These are phyloP conservation scores for Apamea crenata DNA, from an alignment of 2,888 invertebrate species.

Conservation along the genomic window DNA sequence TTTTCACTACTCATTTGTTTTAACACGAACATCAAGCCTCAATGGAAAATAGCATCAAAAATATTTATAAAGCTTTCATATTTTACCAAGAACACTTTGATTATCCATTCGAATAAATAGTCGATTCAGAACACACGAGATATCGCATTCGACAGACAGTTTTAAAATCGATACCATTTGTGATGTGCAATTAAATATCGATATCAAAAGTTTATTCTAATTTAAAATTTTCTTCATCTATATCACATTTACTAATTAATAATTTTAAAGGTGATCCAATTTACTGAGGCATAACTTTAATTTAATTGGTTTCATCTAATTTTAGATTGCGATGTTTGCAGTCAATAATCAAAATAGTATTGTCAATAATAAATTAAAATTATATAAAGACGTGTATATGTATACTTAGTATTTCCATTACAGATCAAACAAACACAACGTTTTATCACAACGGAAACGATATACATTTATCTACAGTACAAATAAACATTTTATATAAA, in stretches of 20 bases:
- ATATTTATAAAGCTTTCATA: conserved; percentile 32
- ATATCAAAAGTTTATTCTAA: conserved; percentile 21
- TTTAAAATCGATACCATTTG: conserved; percentile 67
- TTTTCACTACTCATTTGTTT: conserved; percentile 16
- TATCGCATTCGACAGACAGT: conserved; percentile 63
- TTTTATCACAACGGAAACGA: conserved; percentile 1
- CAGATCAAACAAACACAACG: not conserved
- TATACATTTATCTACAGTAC: not conserved
- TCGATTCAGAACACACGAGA: conserved; percentile 64
- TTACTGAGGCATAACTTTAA: conserved; percentile 1
- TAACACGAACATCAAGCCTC: not conserved
- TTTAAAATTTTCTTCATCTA: not conserved
- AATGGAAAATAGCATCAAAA: conserved; percentile 24
- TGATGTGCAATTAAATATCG: conserved; percentile 60
- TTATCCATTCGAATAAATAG: conserved; percentile 66
- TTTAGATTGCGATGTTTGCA: not conserved
- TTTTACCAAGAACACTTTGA: conserved; percentile 41
- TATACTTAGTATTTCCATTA: not conserved
- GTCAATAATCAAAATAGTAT: no score
- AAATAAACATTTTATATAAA: conserved; percentile 3
- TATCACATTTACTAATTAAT: not conserved
- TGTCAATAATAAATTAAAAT: not conserved
- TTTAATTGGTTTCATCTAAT: not conserved
- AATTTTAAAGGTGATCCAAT: conserved; percentile 8
- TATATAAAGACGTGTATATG: not conserved